Evolutionary conservation across 1,140 invertebrate genomes (phyloP).

Genomic region (Ceratina australensis): DNA sequence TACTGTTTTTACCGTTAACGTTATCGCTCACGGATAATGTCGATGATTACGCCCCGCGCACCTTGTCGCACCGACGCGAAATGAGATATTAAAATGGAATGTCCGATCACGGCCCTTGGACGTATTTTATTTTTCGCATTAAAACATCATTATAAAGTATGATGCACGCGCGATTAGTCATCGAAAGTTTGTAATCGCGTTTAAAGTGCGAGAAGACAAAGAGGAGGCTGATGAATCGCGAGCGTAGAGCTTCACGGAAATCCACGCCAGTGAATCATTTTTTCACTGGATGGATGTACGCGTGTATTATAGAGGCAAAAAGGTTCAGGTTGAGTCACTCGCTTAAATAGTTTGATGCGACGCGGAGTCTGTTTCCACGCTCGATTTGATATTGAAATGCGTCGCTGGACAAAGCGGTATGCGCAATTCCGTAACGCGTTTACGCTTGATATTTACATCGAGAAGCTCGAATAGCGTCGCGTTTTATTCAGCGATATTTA

Average conservation of each 20-base stretch:
- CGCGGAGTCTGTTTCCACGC: constrained; percentile 11
- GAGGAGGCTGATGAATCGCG: neutral
- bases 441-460: neutral
- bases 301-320: neutral
- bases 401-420: constrained; percentile 3
- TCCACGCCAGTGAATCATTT: constrained; percentile 48
- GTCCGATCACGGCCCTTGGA: neutral
- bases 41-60: neutral
- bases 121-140: neutral
- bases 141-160: constrained; percentile 3
- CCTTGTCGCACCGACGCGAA: neutral
- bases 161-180: neutral
- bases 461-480: neutral
- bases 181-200: neutral
- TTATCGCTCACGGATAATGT: constrained; percentile 2
- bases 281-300: constrained; percentile 19
- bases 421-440: neutral
- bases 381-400: constrained; percentile 29
- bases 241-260: constrained; percentile 15
- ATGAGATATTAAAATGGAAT: constrained; percentile 6
- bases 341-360: neutral
- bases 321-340: constrained; percentile 48
- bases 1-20: neutral
- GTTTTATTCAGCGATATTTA: neutral
- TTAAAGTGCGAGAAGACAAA: neutral